Conservation (phyloP, 2,888 invertebrate species). For the Oeneis ivallda region DNA sequence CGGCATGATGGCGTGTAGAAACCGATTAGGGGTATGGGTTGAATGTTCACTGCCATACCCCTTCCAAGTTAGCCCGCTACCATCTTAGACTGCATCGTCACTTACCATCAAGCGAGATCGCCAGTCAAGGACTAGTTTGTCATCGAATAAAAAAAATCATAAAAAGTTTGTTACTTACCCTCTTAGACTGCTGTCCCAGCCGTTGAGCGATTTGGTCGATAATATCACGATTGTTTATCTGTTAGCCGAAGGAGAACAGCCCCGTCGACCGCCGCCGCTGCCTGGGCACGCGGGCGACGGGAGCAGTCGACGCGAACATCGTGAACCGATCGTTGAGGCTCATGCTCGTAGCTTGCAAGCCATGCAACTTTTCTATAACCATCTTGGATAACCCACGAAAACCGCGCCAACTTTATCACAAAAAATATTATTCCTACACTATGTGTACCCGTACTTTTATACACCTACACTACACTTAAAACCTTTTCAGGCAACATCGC, state of each 20-base stretch:
- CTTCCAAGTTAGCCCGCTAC: no score
- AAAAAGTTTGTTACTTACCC: no score
- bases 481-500: conserved; percentile 72
- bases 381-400: conserved; percentile 40
- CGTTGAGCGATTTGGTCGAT: conserved; percentile 59
- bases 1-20: no score
- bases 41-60: no score
- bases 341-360: conserved; percentile 71
- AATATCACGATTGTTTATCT: conserved; percentile 48
- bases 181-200: conserved; percentile 54
- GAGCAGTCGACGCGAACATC: conserved; percentile 50
- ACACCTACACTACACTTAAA: neutral
- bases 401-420: neutral
- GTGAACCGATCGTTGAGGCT: conserved; percentile 65
- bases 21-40: no score
- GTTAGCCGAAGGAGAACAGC: conserved; percentile 28
- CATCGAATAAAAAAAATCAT: no score
- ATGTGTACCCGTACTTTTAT: neutral
- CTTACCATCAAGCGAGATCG: no score
- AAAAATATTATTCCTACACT: neutral
- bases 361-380: conserved; percentile 67
- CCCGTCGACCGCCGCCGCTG: conserved; percentile 39
- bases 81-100: no score
- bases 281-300: conserved; percentile 45
- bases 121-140: no score